Evolutionary conservation across 2,113 vertebrate species (phyloP).

Genomic region (Montifringilla adamsi): DNA sequence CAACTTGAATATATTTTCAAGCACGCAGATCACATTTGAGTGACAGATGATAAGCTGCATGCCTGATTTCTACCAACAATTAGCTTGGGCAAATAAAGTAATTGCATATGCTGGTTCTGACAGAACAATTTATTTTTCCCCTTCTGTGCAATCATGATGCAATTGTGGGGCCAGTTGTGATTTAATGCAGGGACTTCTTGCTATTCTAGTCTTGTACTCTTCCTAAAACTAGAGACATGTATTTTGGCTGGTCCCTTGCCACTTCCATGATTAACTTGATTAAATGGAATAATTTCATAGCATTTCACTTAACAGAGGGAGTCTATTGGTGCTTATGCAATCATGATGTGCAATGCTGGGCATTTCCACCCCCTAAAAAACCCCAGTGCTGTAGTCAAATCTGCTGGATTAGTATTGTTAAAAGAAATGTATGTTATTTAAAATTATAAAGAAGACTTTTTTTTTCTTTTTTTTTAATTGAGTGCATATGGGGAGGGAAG

Average conservation of each 20-base stretch:
- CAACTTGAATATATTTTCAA: not conserved
- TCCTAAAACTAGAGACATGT: not conserved
- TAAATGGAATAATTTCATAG: not conserved
- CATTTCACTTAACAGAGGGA: not conserved
- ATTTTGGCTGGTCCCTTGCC: not conserved
- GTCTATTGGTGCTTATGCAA: not conserved
- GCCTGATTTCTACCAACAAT: not conserved
- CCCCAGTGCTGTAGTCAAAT: not conserved
- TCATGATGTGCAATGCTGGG: not conserved
- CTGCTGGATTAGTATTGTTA: not conserved
- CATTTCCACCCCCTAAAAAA: not conserved
- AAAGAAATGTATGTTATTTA: not conserved
- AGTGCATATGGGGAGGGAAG: not conserved
- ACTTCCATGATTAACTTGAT: not conserved
- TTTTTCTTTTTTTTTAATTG: not conserved
- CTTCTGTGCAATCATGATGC: not conserved
- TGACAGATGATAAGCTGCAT: not conserved
- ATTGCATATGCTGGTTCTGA: not conserved
- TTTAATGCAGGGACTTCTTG: not conserved
- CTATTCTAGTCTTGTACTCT: not conserved
- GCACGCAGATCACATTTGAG: not conserved
- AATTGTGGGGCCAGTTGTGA: not conserved
- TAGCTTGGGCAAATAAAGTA: not conserved
- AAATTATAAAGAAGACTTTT: not conserved
- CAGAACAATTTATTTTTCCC: not conserved